Conservation (phyloP, 2,888 invertebrate genomes). For the Brachynemurus nebulosus region DNA sequence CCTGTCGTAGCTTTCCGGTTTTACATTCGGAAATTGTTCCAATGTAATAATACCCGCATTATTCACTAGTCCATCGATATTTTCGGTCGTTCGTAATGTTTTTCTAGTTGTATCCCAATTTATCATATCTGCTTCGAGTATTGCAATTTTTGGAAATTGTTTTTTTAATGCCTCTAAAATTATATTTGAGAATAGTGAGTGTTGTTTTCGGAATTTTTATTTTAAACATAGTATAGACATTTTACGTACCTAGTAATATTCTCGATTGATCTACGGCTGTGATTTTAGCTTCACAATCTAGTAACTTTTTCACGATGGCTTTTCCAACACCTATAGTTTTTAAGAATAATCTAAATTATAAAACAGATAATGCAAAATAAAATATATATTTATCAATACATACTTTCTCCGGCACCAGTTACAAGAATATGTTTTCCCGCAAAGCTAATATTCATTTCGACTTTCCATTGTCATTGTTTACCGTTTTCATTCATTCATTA, state of each 20-base stretch:
- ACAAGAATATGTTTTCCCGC: constrained; percentile 68
- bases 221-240: too few species aligned
- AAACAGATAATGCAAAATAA: not conserved
- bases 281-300: constrained; percentile 56
- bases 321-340: constrained; percentile 47
- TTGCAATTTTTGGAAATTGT: constrained; percentile 47
- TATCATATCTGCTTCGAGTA: constrained; percentile 53
- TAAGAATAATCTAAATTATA: constrained; percentile 12
- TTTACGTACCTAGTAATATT: too few species aligned
- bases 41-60: constrained; percentile 69
- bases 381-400: constrained; percentile 18
- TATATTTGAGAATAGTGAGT: too few species aligned
- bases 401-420: constrained; percentile 82
- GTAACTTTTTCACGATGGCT: constrained; percentile 53
- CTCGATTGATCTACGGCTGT: constrained; percentile 61
- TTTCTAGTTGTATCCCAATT: constrained; percentile 62
- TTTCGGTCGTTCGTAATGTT: constrained; percentile 41
- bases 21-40: constrained; percentile 54
- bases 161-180: constrained; percentile 41
- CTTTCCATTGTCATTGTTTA: too few species aligned
- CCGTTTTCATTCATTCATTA: too few species aligned
- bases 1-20: constrained; percentile 56
- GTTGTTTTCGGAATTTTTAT: too few species aligned
- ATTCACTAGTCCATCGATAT: constrained; percentile 75
- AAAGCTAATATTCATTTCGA: constrained; percentile 59